Evolutionary conservation across 2,888 invertebrate genomes (phyloP), one percentile per base, ranked within the genome.

Genomic region (Labia minor): DNA sequence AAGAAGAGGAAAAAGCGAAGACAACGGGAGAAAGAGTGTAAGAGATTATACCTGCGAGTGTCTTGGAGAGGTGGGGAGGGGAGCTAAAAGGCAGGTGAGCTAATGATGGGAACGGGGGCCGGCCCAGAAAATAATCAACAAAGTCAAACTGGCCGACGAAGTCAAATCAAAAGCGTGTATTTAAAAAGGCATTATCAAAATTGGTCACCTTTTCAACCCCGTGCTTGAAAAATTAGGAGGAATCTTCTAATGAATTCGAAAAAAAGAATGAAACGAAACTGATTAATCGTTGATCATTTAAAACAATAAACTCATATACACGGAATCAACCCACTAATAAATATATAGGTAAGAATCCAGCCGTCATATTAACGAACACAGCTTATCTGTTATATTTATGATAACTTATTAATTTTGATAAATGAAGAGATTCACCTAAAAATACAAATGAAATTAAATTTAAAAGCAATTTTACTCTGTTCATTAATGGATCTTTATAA

Each of bases 101-200:
- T 49, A 49, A 49, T 49, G 49, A 49, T 49, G 49, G 49, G 49
- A 49, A 49, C 49, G 2, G 49, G n/a, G 49, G n/a, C 49, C 49
- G 49, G 49, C 49, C 49, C 49, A 49, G 8, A 4, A 26, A 49
- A 49, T 49, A 49, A 49, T 10, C 49, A 3, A 49, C 8, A 8
- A 49, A 49, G 49, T 49, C 49, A 49, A 49, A 49, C 49, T 49
- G n/a, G 14, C 49, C 16, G 26, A 26, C 26, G 4, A 16, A 16
- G 49, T 11, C 14, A 49, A 49, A 10, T 49, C 49, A 49, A 49
- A 49, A 49, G n/a, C 49, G 49, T 49, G 49, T 49, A 16, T 49
- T 49, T 49, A 49, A 49, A 49, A 49, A 49, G 49, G 49, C 49
- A 49, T 49, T 49, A 49, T 49, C 49, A 49, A 49, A 49, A 49